A percentile compares a stretch with the other conserved stretches of the same genome.
These are phyloP conservation scores for Teleogryllus occipitalis DNA, from an alignment of 1,140 invertebrate genomes.

Conservation along the genomic window DNA sequence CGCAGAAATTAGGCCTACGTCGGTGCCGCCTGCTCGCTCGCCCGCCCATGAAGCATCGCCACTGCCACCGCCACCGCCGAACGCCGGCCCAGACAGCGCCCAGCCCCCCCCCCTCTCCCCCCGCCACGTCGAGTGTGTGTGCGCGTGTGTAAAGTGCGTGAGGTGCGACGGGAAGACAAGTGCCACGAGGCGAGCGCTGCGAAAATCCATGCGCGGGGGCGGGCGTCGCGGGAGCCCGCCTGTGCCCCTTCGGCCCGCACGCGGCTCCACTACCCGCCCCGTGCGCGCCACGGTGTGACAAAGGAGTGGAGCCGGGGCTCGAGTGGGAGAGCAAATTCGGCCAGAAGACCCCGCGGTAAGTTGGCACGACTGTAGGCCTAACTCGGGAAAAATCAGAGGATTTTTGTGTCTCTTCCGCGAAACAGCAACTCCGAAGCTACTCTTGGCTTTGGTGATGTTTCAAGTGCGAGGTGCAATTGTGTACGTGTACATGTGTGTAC, in stretches of 20 bases:
- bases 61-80: not conserved
- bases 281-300: no score
- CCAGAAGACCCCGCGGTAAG: not conserved
- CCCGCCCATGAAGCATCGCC: not conserved
- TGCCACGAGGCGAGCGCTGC: not conserved
- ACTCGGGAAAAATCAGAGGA: not conserved
- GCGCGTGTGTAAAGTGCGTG: not conserved
- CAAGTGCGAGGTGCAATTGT: no score
- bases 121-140: not conserved
- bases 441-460: no score
- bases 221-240: not conserved
- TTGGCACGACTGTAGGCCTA: not conserved
- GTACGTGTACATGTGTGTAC: no score
- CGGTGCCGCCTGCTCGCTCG: no score
- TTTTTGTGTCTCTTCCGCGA: no score
- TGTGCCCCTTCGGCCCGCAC: not conserved
- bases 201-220: no score
- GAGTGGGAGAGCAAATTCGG: not conserved
- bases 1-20: not conserved
- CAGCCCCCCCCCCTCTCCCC: no score
- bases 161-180: not conserved
- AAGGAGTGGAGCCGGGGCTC: not conserved
- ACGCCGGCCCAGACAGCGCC: no score
- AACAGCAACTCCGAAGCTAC: no score
- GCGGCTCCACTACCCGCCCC: no score